Percentiles rank a stretch among this genome's conserved stretches.
Conservation (phyloP, 2,113 vertebrate genomes). For the Halcyon malimbica region DNA sequence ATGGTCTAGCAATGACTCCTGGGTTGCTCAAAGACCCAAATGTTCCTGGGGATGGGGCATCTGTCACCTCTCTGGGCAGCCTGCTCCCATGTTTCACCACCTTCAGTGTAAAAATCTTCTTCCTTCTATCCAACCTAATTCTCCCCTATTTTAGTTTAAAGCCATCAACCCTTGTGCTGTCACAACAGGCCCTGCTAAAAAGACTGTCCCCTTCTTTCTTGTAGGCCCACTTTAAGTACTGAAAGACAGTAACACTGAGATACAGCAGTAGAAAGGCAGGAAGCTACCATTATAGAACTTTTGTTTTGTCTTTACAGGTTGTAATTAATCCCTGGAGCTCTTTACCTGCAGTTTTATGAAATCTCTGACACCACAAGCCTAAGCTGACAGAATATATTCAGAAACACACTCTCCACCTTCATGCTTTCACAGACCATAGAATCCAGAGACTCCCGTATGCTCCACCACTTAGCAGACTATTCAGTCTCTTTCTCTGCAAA, state of each 20-base stretch:
- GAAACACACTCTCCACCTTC: background rate
- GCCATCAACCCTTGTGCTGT: too few relatives aligned
- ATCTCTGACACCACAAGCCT: background rate
- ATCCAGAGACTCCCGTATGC: background rate
- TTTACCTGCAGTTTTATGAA: background rate
- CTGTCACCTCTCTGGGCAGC: too few relatives aligned
- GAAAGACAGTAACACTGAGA: background rate
- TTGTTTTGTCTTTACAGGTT: background rate
- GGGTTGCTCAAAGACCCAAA: too few relatives aligned
- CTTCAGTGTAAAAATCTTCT: too few relatives aligned
- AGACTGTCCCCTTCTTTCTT: too few relatives aligned
- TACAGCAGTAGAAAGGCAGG: background rate
- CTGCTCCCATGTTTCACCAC: too few relatives aligned
- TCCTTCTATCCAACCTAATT: too few relatives aligned
- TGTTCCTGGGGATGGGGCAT: too few relatives aligned
- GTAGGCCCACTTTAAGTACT: too few relatives aligned
- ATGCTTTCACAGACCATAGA: background rate
- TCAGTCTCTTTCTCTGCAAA: background rate
- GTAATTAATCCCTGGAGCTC: background rate
- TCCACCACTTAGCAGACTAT: background rate
- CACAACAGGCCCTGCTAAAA: too few relatives aligned
- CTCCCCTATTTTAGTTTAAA: too few relatives aligned
- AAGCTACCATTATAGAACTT: background rate
- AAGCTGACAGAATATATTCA: background rate
- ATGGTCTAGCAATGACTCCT: too few relatives aligned